phyloP scores from a whole-genome alignment of 2,797 vertebrate genomes.

The Anabas testudineus region DNA sequence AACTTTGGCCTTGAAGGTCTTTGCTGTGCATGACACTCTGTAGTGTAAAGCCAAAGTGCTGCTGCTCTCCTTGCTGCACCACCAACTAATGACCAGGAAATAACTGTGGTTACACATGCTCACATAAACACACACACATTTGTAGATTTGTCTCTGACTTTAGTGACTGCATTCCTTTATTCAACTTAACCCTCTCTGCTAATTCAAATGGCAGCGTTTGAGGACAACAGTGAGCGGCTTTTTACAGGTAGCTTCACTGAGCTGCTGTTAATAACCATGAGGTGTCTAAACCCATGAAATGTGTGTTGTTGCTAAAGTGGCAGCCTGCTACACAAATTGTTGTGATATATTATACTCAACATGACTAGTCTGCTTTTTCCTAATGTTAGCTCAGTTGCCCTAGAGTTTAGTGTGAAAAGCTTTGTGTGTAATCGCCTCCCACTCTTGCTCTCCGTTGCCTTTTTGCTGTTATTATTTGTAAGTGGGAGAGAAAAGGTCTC shows the following conservation, averaged over 20 bases:
- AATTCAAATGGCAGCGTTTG: slow-evolving; percentile 24
- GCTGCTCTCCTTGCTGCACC: slow-evolving; percentile 60
- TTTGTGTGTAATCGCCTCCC: slow-evolving; percentile 51
- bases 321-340: slow-evolving; percentile 1
- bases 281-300: slow-evolving; percentile 34
- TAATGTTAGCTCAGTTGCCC: slow-evolving; percentile 31
- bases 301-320: neutral
- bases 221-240: slow-evolving; percentile 11
- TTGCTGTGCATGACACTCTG: slow-evolving; percentile 42
- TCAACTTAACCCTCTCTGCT: slow-evolving; percentile 37
- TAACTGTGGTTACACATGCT: slow-evolving; percentile 79
- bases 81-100: slow-evolving; percentile 82
- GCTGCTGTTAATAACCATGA: slow-evolving; percentile 25
- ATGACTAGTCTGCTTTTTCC: slow-evolving; percentile 19
- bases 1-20: slow-evolving; percentile 45
- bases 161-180: slow-evolving; percentile 46
- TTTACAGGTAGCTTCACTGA: slow-evolving; percentile 16
- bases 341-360: slow-evolving; percentile 27
- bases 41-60: slow-evolving; percentile 51
- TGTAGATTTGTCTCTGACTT: slow-evolving; percentile 46
- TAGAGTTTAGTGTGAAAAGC: slow-evolving; percentile 58
- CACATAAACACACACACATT: slow-evolving; percentile 39
- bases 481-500: slow-evolving; percentile 15
- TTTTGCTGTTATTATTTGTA: slow-evolving; percentile 10
- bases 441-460: slow-evolving; percentile 31